Percentiles rank a stretch among this genome's conserved stretches.
Evolutionary conservation across 2,888 invertebrate species (phyloP).

Genomic region (Dasypogon diadema): DNA sequence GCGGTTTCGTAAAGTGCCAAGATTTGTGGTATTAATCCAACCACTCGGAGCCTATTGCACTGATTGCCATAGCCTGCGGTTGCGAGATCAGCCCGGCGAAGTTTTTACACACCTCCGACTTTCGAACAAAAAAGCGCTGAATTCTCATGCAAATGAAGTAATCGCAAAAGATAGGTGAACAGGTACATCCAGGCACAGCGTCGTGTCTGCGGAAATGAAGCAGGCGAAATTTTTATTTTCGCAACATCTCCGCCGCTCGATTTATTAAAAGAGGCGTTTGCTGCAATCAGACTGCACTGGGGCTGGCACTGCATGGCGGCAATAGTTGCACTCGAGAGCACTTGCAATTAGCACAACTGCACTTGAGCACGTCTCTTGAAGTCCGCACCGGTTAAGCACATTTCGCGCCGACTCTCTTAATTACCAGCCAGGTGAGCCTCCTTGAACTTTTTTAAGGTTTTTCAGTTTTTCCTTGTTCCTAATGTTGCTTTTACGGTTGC

Average conservation of each 20-base stretch:
- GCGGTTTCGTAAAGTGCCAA: neutral
- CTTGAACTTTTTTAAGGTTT: slow-evolving; percentile 20
- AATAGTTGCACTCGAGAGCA: neutral
- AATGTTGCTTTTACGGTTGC: too few relatives aligned
- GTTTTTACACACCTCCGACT: neutral
- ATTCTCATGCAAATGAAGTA: neutral
- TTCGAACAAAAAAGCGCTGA: neutral
- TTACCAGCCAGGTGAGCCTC: neutral
- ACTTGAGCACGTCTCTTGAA: slow-evolving; percentile 18
- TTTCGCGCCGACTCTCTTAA: slow-evolving; percentile 3
- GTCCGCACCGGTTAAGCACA: neutral
- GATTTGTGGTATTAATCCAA: neutral
- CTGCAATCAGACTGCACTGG: neutral
- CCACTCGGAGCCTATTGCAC: neutral
- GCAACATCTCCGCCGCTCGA: neutral
- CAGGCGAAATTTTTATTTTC: neutral
- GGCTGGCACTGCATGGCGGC: neutral
- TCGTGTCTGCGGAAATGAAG: slow-evolving; percentile 2
- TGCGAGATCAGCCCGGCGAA: neutral
- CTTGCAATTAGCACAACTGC: slow-evolving; percentile 5
- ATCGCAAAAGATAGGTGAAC: neutral
- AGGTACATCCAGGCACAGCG: too few relatives aligned
- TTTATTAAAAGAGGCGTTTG: neutral
- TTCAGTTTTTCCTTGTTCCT: neutral
- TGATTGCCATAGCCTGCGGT: neutral